Conservation (phyloP, 1,140 invertebrate genomes). For the Drosophila elegans region DNA sequence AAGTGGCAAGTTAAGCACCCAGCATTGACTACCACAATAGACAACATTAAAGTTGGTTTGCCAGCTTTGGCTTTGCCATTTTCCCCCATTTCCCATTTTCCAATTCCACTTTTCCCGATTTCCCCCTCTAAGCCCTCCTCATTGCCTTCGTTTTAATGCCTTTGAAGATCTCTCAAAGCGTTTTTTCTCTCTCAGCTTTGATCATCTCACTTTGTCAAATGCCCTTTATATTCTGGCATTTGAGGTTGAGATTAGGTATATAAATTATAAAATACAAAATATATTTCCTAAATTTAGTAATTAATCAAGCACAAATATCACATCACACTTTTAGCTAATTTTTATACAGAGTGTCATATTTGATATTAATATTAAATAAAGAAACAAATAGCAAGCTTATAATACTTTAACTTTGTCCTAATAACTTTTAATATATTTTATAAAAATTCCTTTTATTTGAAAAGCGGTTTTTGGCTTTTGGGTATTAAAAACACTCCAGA, state of each 20-base stretch:
- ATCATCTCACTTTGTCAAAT: slow-evolving; percentile 23
- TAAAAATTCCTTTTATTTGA: background rate
- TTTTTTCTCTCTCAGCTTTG: slow-evolving; percentile 23
- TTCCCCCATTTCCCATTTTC: slow-evolving; percentile 9
- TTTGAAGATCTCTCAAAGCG: slow-evolving; percentile 50
- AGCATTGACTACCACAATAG: slow-evolving; percentile 80
- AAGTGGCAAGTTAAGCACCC: slow-evolving; percentile 77
- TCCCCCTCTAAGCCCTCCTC: slow-evolving; percentile 1
- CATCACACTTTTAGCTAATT: no score
- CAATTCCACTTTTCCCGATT: slow-evolving; percentile 10
- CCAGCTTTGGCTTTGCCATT: slow-evolving; percentile 39
- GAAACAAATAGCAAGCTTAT: no score
- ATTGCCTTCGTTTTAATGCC: slow-evolving; percentile 32
- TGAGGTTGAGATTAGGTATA: background rate
- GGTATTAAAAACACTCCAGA: background rate
- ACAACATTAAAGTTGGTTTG: slow-evolving; percentile 73
- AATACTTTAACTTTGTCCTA: no score
- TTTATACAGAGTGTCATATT: no score
- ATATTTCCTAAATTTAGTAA: no score
- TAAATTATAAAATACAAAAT: background rate
- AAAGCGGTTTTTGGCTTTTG: background rate
- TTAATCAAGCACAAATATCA: no score
- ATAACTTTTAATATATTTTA: no score
- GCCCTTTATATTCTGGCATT: slow-evolving; percentile 4
- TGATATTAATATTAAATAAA: no score